These are phyloP conservation scores for Protobothrops flavoviridis DNA, from an alignment of 2,113 vertebrate species.

Conservation along the genomic window DNA sequence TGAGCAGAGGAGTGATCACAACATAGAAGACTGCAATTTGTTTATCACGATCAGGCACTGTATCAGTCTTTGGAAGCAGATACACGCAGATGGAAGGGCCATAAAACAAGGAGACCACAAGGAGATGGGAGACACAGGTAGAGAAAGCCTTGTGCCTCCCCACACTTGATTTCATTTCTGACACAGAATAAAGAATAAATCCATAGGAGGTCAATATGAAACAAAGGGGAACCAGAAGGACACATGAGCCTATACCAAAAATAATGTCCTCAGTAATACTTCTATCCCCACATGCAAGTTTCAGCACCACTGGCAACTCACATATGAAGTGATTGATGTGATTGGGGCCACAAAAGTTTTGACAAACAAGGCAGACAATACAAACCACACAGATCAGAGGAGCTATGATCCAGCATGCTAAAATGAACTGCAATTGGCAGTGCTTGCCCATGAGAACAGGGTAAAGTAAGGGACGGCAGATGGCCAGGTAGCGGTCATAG, in stretches of 20 bases:
- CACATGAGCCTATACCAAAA: background rate
- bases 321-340: slow-evolving; percentile 58
- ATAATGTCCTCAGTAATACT: slow-evolving; percentile 25
- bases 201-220: slow-evolving; percentile 39
- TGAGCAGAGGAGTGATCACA: background rate
- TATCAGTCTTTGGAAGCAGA: background rate
- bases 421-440: background rate
- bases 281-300: slow-evolving; percentile 50
- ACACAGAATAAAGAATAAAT: background rate
- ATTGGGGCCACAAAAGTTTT: slow-evolving; percentile 48
- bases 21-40: background rate
- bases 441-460: slow-evolving; percentile 32
- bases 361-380: slow-evolving; percentile 11
- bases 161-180: slow-evolving; percentile 14
- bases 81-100: background rate
- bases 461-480: slow-evolving; percentile 48
- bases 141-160: slow-evolving; percentile 50
- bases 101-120: slow-evolving; percentile 40
- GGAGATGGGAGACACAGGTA: slow-evolving; percentile 52
- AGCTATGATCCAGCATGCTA: slow-evolving; percentile 4
- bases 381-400: slow-evolving; percentile 31
- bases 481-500: slow-evolving; percentile 30
- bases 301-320: slow-evolving; percentile 51
- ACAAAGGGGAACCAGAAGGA: slow-evolving; percentile 31
- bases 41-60: background rate